Evolutionary conservation across 2,888 invertebrate species (phyloP), one percentile per base, ranked within the genome.

Genomic region (Leucophenga montana): DNA sequence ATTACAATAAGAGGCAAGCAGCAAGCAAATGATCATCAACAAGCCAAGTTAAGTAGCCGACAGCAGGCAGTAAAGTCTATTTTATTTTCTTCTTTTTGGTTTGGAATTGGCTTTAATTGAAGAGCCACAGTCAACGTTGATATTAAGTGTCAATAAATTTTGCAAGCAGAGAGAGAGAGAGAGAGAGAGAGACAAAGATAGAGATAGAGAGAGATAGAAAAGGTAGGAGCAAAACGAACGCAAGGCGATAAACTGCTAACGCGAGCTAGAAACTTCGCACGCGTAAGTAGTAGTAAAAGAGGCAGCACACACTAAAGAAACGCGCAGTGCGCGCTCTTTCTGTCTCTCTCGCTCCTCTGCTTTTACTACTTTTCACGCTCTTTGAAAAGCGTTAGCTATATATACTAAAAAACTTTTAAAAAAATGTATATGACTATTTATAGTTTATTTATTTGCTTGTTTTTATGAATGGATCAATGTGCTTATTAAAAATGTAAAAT

Each of bases 61-160:
- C n/a, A 46, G 54, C 46, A 39, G 39, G 39, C 39, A 39, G 4
- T 5, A 39, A 39, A 39, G 5, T 11, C 9, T 11, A 5, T 39
- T 39, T 39, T 39, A 5, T 33, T 33, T 33, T 33, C 8, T 33
- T 33, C 8, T 33, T 33, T 33, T 33, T 3, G 8, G 33, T 33
- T n/a, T n/a, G n/a, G n/a, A n/a, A n/a, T 39, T 13, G 56, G 22
- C 57, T 75, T 82, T 84, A 81, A 81, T 81, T 81, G 80, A 79
- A 85, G 80, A 82, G 85, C 59, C 22, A 14, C 57, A 48, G 78
- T 3, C 85, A 80, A 79, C 81, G 77, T 84, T 83, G 83, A 82
- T 85, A 80, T 84, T 85, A 85, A 86, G 85, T 84, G 84, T 81
- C 81, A 75, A 85, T 81, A 86, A 84, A 84, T 84, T 85, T 84